These are phyloP conservation scores for Tetragonula clypearis DNA, from an alignment of 1,140 invertebrate genomes.

Conservation along the genomic window DNA sequence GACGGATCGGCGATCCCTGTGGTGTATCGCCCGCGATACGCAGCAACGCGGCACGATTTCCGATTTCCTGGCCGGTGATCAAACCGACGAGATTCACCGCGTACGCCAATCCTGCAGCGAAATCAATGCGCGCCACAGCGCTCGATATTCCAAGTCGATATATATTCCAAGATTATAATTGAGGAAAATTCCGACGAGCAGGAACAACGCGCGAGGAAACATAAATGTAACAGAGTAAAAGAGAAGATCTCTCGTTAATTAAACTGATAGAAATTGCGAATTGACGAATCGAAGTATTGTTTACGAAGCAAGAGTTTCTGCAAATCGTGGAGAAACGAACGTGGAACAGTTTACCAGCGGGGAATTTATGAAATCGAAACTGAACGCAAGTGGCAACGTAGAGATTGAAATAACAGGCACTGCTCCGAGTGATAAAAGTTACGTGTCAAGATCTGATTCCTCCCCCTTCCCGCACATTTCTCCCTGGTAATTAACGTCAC, in stretches of 20 bases:
- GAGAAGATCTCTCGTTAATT: neutral
- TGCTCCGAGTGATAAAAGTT: neutral
- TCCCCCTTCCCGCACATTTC: neutral
- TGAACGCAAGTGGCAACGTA: neutral
- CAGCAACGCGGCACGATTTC: conserved; percentile 34
- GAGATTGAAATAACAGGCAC: neutral
- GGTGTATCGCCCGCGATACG: conserved; percentile 17
- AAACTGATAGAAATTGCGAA: neutral
- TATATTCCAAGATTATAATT: neutral
- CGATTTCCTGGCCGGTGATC: conserved; percentile 58
- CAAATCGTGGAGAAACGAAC: neutral
- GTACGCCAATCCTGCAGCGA: neutral
- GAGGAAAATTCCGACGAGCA: neutral
- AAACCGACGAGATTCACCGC: conserved; percentile 1
- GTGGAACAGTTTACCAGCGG: neutral
- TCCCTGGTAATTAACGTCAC: neutral
- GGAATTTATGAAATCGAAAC: neutral
- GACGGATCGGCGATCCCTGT: conserved; percentile 46
- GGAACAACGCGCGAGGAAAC: too few species aligned
- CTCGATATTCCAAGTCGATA: neutral
- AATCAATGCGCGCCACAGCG: neutral
- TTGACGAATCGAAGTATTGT: neutral
- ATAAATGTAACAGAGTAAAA: neutral
- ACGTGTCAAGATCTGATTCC: neutral
- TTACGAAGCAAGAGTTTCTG: neutral